These are phyloP conservation scores for Ophioninae sp. DNA, from an alignment of 2,888 invertebrate species.

Conservation along the genomic window DNA sequence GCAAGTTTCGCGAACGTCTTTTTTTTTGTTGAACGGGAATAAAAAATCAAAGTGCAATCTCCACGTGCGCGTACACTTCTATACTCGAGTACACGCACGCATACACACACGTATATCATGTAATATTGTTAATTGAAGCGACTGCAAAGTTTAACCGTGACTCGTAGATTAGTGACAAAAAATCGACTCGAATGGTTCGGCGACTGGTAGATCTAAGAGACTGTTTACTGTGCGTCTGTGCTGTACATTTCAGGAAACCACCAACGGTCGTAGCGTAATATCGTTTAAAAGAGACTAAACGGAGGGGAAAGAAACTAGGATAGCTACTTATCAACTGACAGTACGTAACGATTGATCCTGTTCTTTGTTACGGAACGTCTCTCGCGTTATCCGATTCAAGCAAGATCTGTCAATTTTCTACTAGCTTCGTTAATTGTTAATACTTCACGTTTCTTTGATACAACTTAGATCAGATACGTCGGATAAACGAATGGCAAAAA, in stretches of 20 bases:
- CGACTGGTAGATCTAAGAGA: constrained; percentile 27
- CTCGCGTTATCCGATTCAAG: constrained; percentile 30
- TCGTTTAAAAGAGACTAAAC: constrained; percentile 28
- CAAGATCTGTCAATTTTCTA: constrained; percentile 66
- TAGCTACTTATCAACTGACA: constrained; percentile 11
- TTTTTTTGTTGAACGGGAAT: constrained; percentile 28
- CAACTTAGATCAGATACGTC: constrained; percentile 60
- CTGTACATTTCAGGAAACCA: constrained; percentile 23
- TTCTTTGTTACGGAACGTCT: constrained; percentile 7
- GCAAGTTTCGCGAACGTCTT: background rate
- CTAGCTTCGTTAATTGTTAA: constrained; percentile 60
- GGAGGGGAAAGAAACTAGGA: constrained; percentile 15
- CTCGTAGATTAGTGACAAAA: constrained; percentile 24
- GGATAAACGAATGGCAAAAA: constrained; percentile 65
- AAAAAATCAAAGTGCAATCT: constrained; percentile 60
- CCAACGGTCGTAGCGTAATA: constrained; percentile 42
- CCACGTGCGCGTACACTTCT: constrained; percentile 1
- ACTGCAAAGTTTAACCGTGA: constrained; percentile 54
- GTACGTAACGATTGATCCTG: background rate
- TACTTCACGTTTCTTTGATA: constrained; percentile 57
- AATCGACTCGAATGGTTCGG: constrained; percentile 10
- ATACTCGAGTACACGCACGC: constrained; percentile 12
- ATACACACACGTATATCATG: constrained; percentile 7
- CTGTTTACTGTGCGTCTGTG: constrained; percentile 27
- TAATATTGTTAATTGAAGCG: constrained; percentile 42